A percentile compares a stretch with the other conserved stretches of the same genome.
These are phyloP conservation scores for Loxodonta africana DNA, from an alignment of 2,113 vertebrate genomes.

Conservation along the genomic window DNA sequence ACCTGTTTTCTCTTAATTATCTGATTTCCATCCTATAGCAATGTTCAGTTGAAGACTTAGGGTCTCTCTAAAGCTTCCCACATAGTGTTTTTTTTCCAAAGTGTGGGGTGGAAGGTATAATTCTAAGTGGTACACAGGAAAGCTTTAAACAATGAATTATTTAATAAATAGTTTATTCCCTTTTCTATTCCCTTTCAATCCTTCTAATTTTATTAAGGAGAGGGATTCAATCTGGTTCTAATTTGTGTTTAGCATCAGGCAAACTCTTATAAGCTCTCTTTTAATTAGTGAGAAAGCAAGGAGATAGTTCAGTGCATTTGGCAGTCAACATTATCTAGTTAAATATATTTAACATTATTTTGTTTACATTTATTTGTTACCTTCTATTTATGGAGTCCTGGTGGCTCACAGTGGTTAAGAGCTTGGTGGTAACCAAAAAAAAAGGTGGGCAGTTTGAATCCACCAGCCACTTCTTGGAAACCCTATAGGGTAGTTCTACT, in stretches of 20 bases:
- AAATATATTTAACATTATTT: not conserved
- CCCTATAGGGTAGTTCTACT: no score
- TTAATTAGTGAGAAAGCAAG: not conserved
- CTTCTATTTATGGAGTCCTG: not conserved
- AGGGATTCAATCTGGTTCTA: not conserved
- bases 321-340: not conserved
- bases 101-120: not conserved
- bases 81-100: not conserved
- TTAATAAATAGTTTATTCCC: not conserved
- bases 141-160: not conserved
- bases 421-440: no score
- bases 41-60: not conserved
- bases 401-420: no score
- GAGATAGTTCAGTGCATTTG: not conserved
- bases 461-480: no score
- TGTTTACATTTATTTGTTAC: not conserved
- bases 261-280: conserved; percentile 6
- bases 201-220: conserved; percentile 36
- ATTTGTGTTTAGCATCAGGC: conserved; percentile 12
- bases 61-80: not conserved
- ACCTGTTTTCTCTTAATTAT: not conserved
- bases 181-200: not conserved
- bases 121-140: not conserved
- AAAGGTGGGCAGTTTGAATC: no score
- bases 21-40: not conserved